Conservation (phyloP, 2,113 vertebrate genomes). For the Phocoena phocoena region DNA sequence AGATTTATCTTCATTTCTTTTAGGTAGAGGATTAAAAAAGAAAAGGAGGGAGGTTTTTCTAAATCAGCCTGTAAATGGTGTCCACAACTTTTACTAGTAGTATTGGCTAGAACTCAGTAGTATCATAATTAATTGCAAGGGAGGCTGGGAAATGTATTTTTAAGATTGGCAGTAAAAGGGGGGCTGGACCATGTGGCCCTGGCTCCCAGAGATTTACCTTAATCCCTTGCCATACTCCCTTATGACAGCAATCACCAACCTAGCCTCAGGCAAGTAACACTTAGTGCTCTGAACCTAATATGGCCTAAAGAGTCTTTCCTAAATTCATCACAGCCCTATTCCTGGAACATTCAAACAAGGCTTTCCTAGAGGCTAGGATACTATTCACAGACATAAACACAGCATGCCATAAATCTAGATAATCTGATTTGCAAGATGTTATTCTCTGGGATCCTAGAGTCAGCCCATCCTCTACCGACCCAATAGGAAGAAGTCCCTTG, state of each 20-base stretch:
- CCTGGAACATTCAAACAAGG: neutral
- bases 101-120: neutral
- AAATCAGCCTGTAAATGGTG: neutral
- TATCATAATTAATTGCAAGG: neutral
- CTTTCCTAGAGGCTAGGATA: neutral
- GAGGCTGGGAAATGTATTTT: conserved; percentile 1
- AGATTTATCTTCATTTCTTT: neutral
- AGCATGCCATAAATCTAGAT: neutral
- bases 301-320: neutral
- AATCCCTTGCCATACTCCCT: neutral
- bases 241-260: neutral
- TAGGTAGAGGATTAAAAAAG: neutral
- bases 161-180: neutral
- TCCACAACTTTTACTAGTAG: conserved; percentile 2
- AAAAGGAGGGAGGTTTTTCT: neutral
- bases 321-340: neutral
- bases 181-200: neutral
- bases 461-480: neutral
- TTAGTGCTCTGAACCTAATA: neutral
- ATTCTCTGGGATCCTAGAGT: neutral
- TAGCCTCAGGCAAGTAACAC: neutral
- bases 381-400: neutral
- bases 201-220: neutral
- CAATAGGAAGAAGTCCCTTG: neutral
- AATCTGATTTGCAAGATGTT: neutral